Conservation (phyloP, 2,797 vertebrate genomes). For the Gorsachius magnificus region DNA sequence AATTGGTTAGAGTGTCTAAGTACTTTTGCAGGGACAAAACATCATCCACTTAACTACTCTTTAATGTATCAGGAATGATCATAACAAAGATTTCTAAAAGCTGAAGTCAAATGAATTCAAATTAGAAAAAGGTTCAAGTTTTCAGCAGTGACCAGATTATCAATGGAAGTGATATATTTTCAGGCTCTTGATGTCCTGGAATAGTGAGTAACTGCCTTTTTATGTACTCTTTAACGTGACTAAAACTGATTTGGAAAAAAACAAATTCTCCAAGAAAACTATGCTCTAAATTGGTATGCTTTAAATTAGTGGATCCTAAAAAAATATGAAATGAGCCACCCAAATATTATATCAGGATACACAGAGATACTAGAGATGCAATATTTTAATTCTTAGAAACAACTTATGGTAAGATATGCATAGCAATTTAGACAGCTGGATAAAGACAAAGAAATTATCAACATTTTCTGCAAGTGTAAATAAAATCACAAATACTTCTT, state of each 20-base stretch:
- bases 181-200: neutral
- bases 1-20: neutral
- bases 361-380: neutral
- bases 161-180: neutral
- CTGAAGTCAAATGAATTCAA: neutral
- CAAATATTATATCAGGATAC: neutral
- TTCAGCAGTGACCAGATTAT: neutral
- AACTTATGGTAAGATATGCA: neutral
- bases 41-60: neutral
- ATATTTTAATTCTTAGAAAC: neutral
- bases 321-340: neutral
- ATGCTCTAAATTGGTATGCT: neutral
- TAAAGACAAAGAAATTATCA: neutral
- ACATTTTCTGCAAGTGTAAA: neutral
- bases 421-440: neutral
- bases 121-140: neutral
- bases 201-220: neutral
- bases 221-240: neutral
- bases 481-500: neutral
- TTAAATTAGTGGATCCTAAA: neutral
- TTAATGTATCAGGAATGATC: neutral
- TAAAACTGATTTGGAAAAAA: neutral
- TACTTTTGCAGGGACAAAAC: neutral
- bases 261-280: neutral
- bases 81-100: neutral